Evolutionary conservation across 2,888 invertebrate genomes (phyloP), one percentile per base, ranked within the genome.

Genomic region (Ophraella communa): DNA sequence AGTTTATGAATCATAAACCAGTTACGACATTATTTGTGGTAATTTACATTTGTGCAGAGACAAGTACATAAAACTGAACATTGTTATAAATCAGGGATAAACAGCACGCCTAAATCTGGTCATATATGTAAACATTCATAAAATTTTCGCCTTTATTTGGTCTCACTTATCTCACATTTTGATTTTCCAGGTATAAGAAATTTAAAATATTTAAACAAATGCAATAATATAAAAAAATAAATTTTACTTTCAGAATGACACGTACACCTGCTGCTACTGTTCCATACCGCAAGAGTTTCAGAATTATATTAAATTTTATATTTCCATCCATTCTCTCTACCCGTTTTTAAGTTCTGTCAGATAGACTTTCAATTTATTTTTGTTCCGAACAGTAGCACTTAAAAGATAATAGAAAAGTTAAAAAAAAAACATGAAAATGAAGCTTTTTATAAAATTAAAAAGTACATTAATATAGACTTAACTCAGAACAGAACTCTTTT

Each of bases 301-400:
- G 47, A 47, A 59, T 59, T 51, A 59, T 24, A 51, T 51, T 51
- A 51, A 51, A 59, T 59, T 59, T 51, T 49, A n/a, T 23, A 35
- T 39, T 39, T 59, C 49, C 49, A 47, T 45, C 58, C 20, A 11
- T 45, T 47, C 14, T 23, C n/a, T 23, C 17, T 17, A 4, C 23
- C 23, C 23, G 47, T 5, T 47, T 47, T 23, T 47, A n/a, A 47
- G n/a, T 21, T 14, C 21, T 47, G 47, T 47, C 47, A 47, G 47
- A n/a, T 47, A 23, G 47, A 47, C 47, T 45, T 45, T 5, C 20
- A 45, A 45, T 45, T 45, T 44, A 21, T 21, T 23, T 23, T 23
- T 23, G 17, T 1, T 47, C 23, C n/a, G 21, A 14, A 23, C 47
- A 47, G 47, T 47, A 47, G 47, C 47, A 23, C 23, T 4, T 5